Base-by-base conservation (phyloP, 2,888 invertebrate species). In the Platerodrilus igneus region DNA sequence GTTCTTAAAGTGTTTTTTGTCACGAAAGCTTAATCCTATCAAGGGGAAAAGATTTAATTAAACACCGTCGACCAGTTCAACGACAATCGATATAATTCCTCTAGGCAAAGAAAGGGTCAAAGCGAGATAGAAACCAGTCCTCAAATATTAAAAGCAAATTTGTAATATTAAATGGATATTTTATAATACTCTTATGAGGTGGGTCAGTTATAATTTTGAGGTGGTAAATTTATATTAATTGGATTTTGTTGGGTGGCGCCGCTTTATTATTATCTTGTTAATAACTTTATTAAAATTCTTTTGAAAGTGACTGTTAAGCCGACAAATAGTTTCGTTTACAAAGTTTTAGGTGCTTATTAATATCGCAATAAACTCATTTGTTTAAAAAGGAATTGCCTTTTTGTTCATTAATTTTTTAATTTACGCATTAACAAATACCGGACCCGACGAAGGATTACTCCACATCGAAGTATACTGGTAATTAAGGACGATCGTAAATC, bases 201-300 rank as follows among this genome's bases (percentile, higher is more conserved):
- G 37, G 37, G 41, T 41, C 43, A 39, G 40, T 48, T 43, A 45
- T 52, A 51, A 54, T 55, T 53, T 53, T 48, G 41, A 52, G 56
- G 56, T 55, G 56, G 56, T 57, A 57, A 54, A 52, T 53, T 55
- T 53, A 55, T 56, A 55, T 56, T 53, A 59, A 58, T 59, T 57
- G 56, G 58, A 50, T 56, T 59, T 56, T 47, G 48, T 51, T 51
- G 54, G 56, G 51, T 53, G 53, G 56, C 47, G 38, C 50, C 45
- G 45, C 50, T 44, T 44, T 47, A 45, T 50, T 53, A 57, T 56
- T 55, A 56, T 52, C 58, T 54, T 45, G 58, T 57, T 59, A 58
- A 60, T 59, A 57, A 56, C 55, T 58, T 58, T 56, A 59, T 59
- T 59, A 58, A 54, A 41, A 45, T 48, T 48, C 37, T 23, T 45